These are phyloP conservation scores for Ophion costatus DNA, from an alignment of 2,888 invertebrate genomes.

Conservation along the genomic window DNA sequence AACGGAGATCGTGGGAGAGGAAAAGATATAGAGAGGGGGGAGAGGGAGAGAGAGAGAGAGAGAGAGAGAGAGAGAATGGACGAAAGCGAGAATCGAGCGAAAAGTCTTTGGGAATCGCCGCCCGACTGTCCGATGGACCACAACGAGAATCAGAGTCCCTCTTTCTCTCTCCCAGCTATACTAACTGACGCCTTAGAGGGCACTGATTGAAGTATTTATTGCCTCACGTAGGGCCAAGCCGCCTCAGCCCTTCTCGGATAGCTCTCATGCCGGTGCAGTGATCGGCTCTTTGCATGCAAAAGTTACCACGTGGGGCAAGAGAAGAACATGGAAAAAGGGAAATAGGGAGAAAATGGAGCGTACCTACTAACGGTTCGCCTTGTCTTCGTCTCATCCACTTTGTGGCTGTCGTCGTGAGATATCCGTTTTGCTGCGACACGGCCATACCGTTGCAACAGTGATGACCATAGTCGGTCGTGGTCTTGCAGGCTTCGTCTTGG, in stretches of 20 bases:
- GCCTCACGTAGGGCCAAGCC: constrained; percentile 69
- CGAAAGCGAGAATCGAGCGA: constrained; percentile 67
- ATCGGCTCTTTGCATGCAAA: constrained; percentile 80
- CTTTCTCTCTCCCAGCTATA: constrained; percentile 70
- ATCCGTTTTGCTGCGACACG: constrained; percentile 22
- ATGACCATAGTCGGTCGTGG: too few relatives aligned
- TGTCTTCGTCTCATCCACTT: constrained; percentile 50
- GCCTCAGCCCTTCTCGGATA: constrained; percentile 57
- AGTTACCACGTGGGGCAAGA: constrained; percentile 14
- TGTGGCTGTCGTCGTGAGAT: constrained; percentile 47
- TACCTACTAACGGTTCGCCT: constrained; percentile 12
- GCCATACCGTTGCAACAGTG: too few relatives aligned
- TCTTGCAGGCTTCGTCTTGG: too few relatives aligned
- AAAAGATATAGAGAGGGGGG: constrained; percentile 62
- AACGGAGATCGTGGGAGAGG: constrained; percentile 12
- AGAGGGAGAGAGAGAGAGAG: constrained; percentile 66
- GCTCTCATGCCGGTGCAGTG: constrained; percentile 79
- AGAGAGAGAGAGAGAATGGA: constrained; percentile 72
- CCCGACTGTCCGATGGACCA: constrained; percentile 73
- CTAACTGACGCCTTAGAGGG: constrained; percentile 83
- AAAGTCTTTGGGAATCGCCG: constrained; percentile 80
- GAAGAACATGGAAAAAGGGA: neutral
- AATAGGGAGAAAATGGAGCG: neutral
- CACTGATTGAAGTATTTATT: constrained; percentile 83
- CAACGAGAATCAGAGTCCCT: constrained; percentile 55